Evolutionary conservation across 1,140 invertebrate species (phyloP).

Genomic region (Drosophila orosa): DNA sequence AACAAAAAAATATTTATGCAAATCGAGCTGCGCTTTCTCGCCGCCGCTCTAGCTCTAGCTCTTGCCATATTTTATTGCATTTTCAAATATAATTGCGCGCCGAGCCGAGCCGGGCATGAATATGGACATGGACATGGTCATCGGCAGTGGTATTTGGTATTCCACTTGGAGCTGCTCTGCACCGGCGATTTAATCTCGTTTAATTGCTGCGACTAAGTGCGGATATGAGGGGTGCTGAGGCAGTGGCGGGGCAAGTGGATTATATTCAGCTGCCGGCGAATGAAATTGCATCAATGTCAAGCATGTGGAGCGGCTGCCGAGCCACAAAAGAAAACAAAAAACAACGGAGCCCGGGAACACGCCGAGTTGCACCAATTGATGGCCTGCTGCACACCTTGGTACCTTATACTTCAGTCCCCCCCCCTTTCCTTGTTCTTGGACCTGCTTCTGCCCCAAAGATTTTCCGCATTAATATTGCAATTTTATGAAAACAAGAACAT

Average conservation of each 20-base stretch:
- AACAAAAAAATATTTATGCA: constrained; percentile 75
- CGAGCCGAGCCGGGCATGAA: constrained; percentile 24
- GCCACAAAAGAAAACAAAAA: constrained; percentile 10
- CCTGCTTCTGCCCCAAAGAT: constrained; percentile 61
- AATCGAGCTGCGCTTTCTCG: constrained; percentile 58
- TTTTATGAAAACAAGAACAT: constrained; percentile 60
- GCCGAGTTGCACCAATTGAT: constrained; percentile 47
- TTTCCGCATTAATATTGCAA: constrained; percentile 65
- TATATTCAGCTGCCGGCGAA: constrained; percentile 55
- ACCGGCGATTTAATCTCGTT: constrained; percentile 78
- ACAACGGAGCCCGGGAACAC: constrained; percentile 10
- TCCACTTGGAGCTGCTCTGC: constrained; percentile 73
- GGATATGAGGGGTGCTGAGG: constrained; percentile 12
- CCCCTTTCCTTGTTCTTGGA: neutral
- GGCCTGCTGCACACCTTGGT: constrained; percentile 55
- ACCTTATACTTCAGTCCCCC: neutral
- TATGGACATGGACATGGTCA: constrained; percentile 21
- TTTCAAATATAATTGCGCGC: constrained; percentile 79
- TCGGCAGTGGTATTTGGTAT: constrained; percentile 50
- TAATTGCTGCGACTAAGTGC: constrained; percentile 71
- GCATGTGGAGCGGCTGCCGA: constrained; percentile 30
- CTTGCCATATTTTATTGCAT: constrained; percentile 76
- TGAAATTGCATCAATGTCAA: constrained; percentile 61
- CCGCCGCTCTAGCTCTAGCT: constrained; percentile 19
- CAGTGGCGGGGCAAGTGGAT: constrained; percentile 15